Base-by-base conservation (phyloP, 2,113 vertebrate genomes). In the Mystacornis crossleyi region DNA sequence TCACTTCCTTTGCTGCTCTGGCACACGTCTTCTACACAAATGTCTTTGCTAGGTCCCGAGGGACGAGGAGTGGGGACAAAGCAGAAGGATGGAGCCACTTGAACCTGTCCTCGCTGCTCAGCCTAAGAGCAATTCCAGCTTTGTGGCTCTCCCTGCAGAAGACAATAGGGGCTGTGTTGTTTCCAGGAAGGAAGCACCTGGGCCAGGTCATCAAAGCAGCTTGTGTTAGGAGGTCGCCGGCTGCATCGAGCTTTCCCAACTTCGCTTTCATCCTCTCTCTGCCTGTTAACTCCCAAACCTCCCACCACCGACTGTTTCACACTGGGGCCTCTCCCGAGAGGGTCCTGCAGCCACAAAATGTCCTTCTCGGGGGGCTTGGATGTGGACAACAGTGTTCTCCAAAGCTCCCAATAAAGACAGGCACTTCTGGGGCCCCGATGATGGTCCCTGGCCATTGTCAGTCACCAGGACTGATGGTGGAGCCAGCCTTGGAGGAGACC, bases 151-250 rank as follows among this genome's bases (percentile, higher is more conserved):
- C 33, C 94, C 53, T 3, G 29, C 65, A 65, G 80, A 95, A 60
- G 73, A 86, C 89, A 97, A 97, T 95, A 97, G 96, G 43, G 73
- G 38, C 83, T 80, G 94, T 65, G 91, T 91, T 97, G 94, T 94
- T 95, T 94, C 50, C 91, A 88, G 81, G 92, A 95, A 96, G 90
- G 85, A 96, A 95, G 86, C 93, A 95, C 96, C 86, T 89, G 75
- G 95, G 58, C 91, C 89, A 90, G 64, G 89, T 92, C 90, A 96
- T 96, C 84, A 95, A 96, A 97, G 91, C 90, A 67, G 73, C 72
- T 81, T 40, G 64, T 95, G 96, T 90, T 53, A 87, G 67, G 94
- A 91, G 89, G 85, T 95, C 23, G 1, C 87, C 38, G 96, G 89
- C 97, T 86, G 81, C 67, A 93, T 14, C 2, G 0, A 81, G 60